Conservation (phyloP, 2,888 invertebrate genomes). For the Scrobipalpa atriplicella region DNA sequence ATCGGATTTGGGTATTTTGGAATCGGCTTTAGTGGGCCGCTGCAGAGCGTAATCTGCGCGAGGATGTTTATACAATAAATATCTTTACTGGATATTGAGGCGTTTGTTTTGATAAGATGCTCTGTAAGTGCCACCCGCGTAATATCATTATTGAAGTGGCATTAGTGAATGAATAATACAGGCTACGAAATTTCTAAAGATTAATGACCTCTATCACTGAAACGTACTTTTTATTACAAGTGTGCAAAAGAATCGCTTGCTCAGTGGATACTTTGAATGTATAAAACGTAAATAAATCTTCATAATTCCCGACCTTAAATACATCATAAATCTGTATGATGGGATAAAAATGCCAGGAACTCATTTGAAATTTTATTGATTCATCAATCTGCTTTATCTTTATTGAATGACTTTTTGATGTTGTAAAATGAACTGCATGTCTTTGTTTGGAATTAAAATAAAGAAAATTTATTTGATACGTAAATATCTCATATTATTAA, state of each 20-base stretch:
- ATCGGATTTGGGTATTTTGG: conserved; percentile 61
- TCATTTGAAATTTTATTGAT: background rate
- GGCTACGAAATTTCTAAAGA: background rate
- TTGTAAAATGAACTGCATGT: background rate
- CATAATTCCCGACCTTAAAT: conserved; percentile 1
- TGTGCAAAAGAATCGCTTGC: background rate
- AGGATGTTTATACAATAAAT: conserved; percentile 71
- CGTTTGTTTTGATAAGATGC: conserved; percentile 40
- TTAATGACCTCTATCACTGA: background rate
- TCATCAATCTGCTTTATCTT: background rate
- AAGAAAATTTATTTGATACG: background rate
- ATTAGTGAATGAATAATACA: background rate
- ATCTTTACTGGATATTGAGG: conserved; percentile 51
- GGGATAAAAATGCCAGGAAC: conserved; percentile 14
- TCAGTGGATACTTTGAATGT: background rate
- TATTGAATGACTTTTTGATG: background rate
- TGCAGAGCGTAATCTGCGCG: conserved; percentile 55
- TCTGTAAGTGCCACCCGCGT: conserved; percentile 21
- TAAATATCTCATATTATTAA: background rate
- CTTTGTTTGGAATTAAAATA: background rate
- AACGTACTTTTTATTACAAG: background rate
- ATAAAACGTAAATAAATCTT: background rate
- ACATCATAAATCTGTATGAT: conserved; percentile 5
- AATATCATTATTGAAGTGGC: background rate
- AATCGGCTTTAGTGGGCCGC: conserved; percentile 47